Percentiles rank a stretch among this genome's conserved stretches.
phyloP scores from a whole-genome alignment of 1,140 invertebrate genomes.

The Cecropterus lyciades region DNA sequence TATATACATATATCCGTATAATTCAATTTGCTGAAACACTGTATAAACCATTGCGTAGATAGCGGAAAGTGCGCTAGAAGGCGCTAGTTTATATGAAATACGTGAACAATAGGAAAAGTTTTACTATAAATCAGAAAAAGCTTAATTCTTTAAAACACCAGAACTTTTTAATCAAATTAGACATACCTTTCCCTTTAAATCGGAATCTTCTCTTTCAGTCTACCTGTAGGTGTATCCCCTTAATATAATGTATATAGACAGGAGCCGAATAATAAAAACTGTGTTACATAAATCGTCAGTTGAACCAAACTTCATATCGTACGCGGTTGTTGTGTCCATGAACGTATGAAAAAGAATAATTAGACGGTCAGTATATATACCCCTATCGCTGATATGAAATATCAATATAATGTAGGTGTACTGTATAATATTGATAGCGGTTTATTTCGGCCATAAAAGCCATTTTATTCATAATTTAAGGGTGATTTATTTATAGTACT shows the following conservation, averaged over 20 bases:
- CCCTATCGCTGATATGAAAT: slow-evolving; percentile 6
- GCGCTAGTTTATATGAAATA: no score
- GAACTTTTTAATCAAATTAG: neutral
- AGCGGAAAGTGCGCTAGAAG: no score
- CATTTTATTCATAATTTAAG: neutral
- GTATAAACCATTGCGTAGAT: no score
- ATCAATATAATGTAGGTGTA: neutral
- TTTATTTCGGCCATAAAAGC: neutral
- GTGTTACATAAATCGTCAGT: neutral
- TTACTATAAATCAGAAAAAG: neutral
- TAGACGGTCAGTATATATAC: neutral
- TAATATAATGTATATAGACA: slow-evolving; percentile 23
- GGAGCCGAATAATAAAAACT: neutral
- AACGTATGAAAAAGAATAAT: neutral
- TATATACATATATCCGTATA: no score
- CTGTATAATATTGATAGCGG: slow-evolving; percentile 6
- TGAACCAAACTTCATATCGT: slow-evolving; percentile 17
- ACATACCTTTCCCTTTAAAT: slow-evolving; percentile 9
- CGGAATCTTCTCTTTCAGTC: neutral
- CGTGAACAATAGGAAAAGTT: neutral
- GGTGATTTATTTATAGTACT: neutral
- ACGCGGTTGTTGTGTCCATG: neutral
- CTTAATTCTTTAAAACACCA: neutral
- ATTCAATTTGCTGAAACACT: no score
- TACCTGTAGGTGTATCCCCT: slow-evolving; percentile 24